Base-by-base conservation (phyloP, 2,888 invertebrate genomes). In the Atethmia centrago region DNA sequence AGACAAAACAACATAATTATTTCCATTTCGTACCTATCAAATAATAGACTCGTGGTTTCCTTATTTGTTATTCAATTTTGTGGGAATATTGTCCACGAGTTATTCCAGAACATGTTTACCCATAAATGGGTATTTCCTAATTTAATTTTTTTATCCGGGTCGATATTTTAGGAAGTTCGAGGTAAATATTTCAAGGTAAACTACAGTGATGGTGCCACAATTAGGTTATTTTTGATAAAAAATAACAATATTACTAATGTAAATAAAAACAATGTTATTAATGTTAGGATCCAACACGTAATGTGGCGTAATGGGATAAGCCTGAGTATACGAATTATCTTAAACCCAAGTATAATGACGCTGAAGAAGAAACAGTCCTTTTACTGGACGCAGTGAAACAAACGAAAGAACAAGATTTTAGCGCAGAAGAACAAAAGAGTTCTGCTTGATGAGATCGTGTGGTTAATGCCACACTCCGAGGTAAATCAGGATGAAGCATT, bases 11-110 rank as follows among this genome's bases (percentile, higher is more conserved):
- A 47, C 49, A 77, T 36, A 31, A 55, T 63, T n/a, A n/a, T n/a
- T n/a, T 59, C 55, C 12, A 45, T n/a, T 51, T 56, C 47, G 62
- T 56, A 36, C 45, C 36, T 10, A 21, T 36, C n/a, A 64, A 61
- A 68, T 71, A 31, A 40, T 59, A 5, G 28, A 55, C 21, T 28
- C 19, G n/a, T 51, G 28, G 56, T 82, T 84, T 82, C 82, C 82
- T 84, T 76, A 47, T 81, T 82, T 66, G 77, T 84, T 77, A 77
- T 63, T 10, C 0, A 71, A 51, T 71, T 81, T 84, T 77, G 85
- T 73, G 73, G 65, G 58, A 69, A 78, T 61, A 61, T 63, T 21
- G 21, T 14, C 70, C 47, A 68, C 7, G 3, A 69, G 31, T 80
- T 74, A 69, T 69, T 58, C 49, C 66, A 42, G 51, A 83, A 84